Base-by-base conservation (phyloP, 1,140 invertebrate genomes). In the Caenorhabditis remanei region DNA sequence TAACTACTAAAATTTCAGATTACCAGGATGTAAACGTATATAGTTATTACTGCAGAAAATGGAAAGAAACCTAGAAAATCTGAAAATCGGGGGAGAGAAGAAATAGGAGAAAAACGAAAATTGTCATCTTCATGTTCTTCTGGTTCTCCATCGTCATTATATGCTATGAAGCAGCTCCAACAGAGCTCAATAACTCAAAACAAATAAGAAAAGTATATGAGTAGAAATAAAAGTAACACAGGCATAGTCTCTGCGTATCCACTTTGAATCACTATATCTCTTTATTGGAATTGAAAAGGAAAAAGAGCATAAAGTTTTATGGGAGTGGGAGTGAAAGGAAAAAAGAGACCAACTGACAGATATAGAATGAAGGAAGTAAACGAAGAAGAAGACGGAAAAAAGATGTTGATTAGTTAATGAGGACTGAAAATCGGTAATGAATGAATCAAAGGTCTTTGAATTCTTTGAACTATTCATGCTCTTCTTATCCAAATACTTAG, bases 221-320 rank as follows among this genome's bases (percentile, higher is more conserved):
- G 67, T 75, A 46, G 43, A 46, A 75, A 21, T 75, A 75, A 75
- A 75, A 48, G 67, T 75, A 75, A 48, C 67, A 75, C 67, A 46
- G 40, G 43, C 63, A 67, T 40, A 14, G 63, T 67, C 63, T 67
- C 67, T 75, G 67, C 67, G 67, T 75, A 19, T 75, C 67, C 67
- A 75, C n/a, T 75, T 9, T 75, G 67, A 75, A 75, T 75, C 67
- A 75, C 67, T 75, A 75, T 48, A 75, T 75, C 67, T 75, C 67
- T 75, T 48, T 75, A 46, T 75, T 75, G 67, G 41, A 75, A 75
- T 75, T 75, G 67, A 75, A 75, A 75, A 75, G 67, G 67, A 75
- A 75, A 75, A 75, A 75, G 67, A 75, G 67, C 67, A 75, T 75
- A 75, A 75, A 75, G 67, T 46, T 75, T 75, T 75, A 75, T 75